Base-by-base conservation (phyloP, 2,888 invertebrate species). In the Rotaria macrura region DNA sequence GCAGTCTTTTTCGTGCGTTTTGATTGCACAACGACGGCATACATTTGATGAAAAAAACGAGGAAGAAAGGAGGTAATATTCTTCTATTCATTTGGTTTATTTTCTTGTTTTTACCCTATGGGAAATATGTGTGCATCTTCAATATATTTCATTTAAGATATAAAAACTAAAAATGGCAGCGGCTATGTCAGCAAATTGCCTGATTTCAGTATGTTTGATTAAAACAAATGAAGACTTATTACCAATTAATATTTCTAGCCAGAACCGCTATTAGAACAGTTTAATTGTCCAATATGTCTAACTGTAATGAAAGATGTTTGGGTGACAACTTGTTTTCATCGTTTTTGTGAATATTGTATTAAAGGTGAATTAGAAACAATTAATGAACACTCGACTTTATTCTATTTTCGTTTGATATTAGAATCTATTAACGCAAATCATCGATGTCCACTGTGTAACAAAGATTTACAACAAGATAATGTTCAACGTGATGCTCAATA, bases 331-430 rank as follows among this genome's bases (percentile, higher is more conserved):
- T 85, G 85, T 74, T 38, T 49, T 43, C 85, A 85, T 54, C 84
- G 85, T 72, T 85, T 85, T 74, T 84, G 85, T 49, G 85, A 85
- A 79, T 29, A 57, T 40, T 85, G 85, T 65, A 85, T 85, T 12
- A 85, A 85, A 74, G 74, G 74, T 74, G 29, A 74, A 74, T 25
- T 74, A 25, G 6, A 74, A 72, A 72, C 20, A 12, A 72, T 47
- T 12, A 65, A 65, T 29, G 5, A 6, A 17, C 6, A 29, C 3
- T 23, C 20, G 6, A 23, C 23, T 55, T 55, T 5, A n/a, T 25
- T 54, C 7, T 25, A 25, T 55, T n/a, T 55, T n/a, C n/a, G 9
- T 54, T 54, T 54, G 57, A 57, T 29, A 23, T 23, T 52, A 65
- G 55, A n/a, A 49, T 57, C 57, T 23, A 65, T 85, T 38, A 47